These are phyloP conservation scores for Sminthurinus aureus DNA, from an alignment of 2,888 invertebrate species.

Conservation along the genomic window DNA sequence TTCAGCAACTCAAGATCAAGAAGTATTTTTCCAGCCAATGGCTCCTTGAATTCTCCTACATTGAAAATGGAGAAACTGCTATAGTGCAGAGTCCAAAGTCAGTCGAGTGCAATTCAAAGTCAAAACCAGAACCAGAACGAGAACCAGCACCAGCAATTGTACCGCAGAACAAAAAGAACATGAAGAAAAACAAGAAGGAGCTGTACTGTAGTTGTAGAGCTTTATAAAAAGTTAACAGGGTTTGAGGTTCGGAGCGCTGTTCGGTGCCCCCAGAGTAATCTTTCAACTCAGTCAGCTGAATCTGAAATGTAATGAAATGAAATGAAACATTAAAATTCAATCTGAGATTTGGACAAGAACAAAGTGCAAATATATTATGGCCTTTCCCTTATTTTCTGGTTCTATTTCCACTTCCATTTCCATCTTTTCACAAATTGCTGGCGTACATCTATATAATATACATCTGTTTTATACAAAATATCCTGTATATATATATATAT, in stretches of 20 bases:
- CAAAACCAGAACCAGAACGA: neutral
- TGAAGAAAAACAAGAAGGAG: neutral
- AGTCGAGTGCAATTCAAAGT: neutral
- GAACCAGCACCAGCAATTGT: no score
- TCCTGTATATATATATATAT: no score
- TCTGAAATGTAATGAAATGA: slow-evolving; percentile 33
- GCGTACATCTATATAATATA: no score
- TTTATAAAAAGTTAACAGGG: slow-evolving; percentile 17
- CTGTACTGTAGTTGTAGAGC: neutral
- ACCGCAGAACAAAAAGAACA: neutral
- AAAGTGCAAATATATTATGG: slow-evolving; percentile 30
- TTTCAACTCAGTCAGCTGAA: slow-evolving; percentile 30
- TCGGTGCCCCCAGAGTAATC: slow-evolving; percentile 18
- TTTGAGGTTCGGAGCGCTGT: slow-evolving; percentile 14
- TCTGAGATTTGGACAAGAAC: slow-evolving; percentile 35
- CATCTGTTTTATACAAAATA: no score
- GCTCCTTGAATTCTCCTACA: no score
- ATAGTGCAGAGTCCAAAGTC: no score
- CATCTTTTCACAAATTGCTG: neutral
- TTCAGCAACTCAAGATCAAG: neutral
- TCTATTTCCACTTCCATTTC: neutral
- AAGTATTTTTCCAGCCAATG: neutral
- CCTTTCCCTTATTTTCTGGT: neutral
- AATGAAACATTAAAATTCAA: slow-evolving; percentile 46
- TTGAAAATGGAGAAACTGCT: no score